These are phyloP conservation scores for Ornithoptera priamus DNA, from an alignment of 2,888 invertebrate genomes.

Conservation along the genomic window DNA sequence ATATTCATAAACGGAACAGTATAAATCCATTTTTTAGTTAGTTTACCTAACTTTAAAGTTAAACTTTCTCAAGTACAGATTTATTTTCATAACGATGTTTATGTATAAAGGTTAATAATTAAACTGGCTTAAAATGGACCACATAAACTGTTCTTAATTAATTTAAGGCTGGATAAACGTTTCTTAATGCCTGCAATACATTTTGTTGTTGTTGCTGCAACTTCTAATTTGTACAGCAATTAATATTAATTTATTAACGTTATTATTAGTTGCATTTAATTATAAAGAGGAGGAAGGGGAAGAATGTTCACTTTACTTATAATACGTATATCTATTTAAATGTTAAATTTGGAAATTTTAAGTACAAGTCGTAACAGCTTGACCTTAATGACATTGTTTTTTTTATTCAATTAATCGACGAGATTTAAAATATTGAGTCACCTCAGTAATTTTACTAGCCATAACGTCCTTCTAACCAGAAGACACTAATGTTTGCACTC, in stretches of 20 bases:
- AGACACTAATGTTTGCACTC: too few species aligned
- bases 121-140: background rate
- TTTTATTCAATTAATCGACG: too few species aligned
- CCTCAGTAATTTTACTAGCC: too few species aligned
- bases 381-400: too few species aligned
- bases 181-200: conserved; percentile 15
- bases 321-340: too few species aligned
- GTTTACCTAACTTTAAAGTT: too few species aligned
- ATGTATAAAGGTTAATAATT: conserved; percentile 4
- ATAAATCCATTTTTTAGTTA: background rate
- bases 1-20: too few species aligned
- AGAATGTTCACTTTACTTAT: background rate
- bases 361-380: too few species aligned
- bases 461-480: too few species aligned
- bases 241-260: conserved; percentile 3
- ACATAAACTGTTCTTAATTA: conserved; percentile 8
- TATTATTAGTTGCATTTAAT: background rate
- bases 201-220: conserved; percentile 7
- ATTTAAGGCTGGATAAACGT: background rate
- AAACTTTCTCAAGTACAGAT: background rate
- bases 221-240: conserved; percentile 3
- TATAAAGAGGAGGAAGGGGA: background rate
- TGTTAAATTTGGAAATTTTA: too few species aligned
- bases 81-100: conserved; percentile 1
- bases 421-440: too few species aligned